Base-by-base conservation (phyloP, 2,888 invertebrate species). In the Caenorhabditis sp. region DNA sequence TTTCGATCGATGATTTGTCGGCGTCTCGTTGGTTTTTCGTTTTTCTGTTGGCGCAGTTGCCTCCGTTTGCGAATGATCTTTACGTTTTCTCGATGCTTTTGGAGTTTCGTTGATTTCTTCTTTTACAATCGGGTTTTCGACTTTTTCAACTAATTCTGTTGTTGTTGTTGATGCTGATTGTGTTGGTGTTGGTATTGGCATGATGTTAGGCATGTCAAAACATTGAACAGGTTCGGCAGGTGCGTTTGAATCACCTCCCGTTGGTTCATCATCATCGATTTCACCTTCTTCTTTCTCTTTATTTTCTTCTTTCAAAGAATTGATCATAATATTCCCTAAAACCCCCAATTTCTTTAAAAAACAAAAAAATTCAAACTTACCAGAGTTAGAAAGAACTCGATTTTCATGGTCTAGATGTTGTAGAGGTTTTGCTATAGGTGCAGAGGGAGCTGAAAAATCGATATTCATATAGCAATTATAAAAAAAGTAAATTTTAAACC, bases 1-100 rank as follows among this genome's bases (percentile, higher is more conserved):
- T 65, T 75, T 75, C 36, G 75, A 62, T 36, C 69, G 50, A 59
- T 68, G 68, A 6, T 61, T 61, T 17, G 66, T 66, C 43, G 61
- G 43, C 24, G 55, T 55, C 21, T 19, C 37, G 3, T 65, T 58
- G 6, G 65, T 54, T 51, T 72, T 72, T 19, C 71, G 66, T 43
- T 66, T 70, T 14, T 70, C 70, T 4, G 58, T 1, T 5, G 8
- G 17, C 26, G 50, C 5, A 50, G 5, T 14, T 50, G 4, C 50
- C 17, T 3, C 17, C 50, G 5, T 37, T 8, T n/a, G 6, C 19
- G 10, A 19, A 51, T 19, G 54, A 19, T 54, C 69, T 62, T 66
- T 70, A 0, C 70, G 66, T 31, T 70, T 70, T 17, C 70, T 57
- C 0, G 50, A 36, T 0, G 50, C 55, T 14, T 24, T 24, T 23